phyloP scores from a whole-genome alignment of 2,888 invertebrate species.

The Drosophila bunnanda region DNA sequence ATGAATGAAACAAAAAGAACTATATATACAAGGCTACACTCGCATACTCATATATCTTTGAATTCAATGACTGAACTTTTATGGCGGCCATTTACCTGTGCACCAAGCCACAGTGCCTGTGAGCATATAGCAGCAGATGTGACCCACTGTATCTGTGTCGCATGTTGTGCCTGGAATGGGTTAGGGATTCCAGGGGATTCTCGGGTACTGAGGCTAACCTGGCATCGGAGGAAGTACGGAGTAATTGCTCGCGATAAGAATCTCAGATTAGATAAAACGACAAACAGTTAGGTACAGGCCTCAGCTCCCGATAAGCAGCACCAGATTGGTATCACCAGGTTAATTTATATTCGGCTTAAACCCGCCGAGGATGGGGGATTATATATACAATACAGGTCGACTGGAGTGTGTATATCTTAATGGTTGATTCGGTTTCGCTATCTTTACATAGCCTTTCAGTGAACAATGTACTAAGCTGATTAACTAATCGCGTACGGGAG shows the following conservation, averaged over 20 bases:
- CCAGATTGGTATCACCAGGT: conserved; percentile 37
- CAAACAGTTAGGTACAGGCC: conserved; percentile 35
- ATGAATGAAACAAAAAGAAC: conserved; percentile 12
- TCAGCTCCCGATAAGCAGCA: conserved; percentile 26
- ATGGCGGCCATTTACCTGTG: conserved; percentile 32
- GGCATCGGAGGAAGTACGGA: conserved; percentile 38
- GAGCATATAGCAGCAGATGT: conserved; percentile 5
- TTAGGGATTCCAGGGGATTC: background rate
- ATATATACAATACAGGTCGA: background rate
- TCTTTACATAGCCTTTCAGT: background rate
- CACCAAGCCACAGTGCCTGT: conserved; percentile 16
- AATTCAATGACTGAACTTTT: conserved; percentile 31
- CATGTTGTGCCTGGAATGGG: conserved; percentile 4
- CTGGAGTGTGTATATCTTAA: conserved; percentile 9
- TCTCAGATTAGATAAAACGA: conserved; percentile 62
- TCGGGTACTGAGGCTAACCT: background rate
- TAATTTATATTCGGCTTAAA: conserved; percentile 23
- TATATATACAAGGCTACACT: background rate
- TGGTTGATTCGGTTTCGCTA: background rate
- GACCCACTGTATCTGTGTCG: conserved; percentile 23
- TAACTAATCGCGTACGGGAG: conserved; percentile 9
- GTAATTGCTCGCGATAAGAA: conserved; percentile 44
- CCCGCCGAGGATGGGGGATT: background rate
- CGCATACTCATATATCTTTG: conserved; percentile 5
- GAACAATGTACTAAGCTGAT: background rate